Evolutionary conservation across 2,888 invertebrate species (phyloP), one percentile per base, ranked within the genome.

Genomic region (Leptarthrus brevirostris): DNA sequence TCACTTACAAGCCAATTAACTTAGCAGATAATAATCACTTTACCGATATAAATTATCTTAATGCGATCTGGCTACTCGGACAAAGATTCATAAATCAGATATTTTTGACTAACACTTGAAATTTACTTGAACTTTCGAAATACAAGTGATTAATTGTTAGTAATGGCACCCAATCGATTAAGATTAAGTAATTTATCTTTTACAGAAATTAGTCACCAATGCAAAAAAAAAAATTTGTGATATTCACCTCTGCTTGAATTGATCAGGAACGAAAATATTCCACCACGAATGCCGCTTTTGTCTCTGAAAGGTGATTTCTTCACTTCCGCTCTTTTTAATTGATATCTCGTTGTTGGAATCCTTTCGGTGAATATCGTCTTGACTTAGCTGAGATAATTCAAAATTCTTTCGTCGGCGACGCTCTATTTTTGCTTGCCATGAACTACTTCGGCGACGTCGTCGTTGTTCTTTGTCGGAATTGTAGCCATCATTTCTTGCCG

Each of bases 211-310:
- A n/a, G n/a, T n/a, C n/a, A n/a, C n/a, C n/a, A n/a, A n/a, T n/a
- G n/a, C n/a, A n/a, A 76, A 49, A 73, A 20, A 10, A 22, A 30
- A n/a, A 64, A 40, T 52, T 49, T 56, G 70, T 72, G 40, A 72
- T 74, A 77, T 77, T 81, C 80, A 92, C 91, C 91, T 92, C 86
- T 89, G 87, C 79, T 89, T 90, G 75, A 89, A 87, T 81, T 90
- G 91, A 80, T 94, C 93, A 64, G 92, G 91, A 54, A 92, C 91
- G 82, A 94, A 93, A 77, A 94, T 93, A 83, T 93, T 94, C 94
- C 94, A 95, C 94, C 94, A 95, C 44, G 93, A 94, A 44, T 91
- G 91, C 76, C 93, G 87, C 83, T 93, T 93, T 83, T 93, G 86
- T 78, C 84, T 24, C 5, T 69, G 49, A 18, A 52, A 49, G 5